Conservation (phyloP, 2,888 invertebrate genomes). For the Euplexia lucipara region DNA sequence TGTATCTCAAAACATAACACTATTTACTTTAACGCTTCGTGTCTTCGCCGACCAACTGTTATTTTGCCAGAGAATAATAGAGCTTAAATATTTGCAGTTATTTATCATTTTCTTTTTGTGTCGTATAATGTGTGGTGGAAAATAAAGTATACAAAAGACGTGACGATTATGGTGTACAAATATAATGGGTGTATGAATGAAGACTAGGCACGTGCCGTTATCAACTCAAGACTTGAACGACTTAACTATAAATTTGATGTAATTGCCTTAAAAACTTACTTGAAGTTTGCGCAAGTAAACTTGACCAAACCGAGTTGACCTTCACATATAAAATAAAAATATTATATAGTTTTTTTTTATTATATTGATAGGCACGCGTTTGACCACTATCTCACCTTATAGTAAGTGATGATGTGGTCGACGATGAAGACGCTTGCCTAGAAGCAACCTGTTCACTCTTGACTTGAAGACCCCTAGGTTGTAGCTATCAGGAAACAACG, state of each 20-base stretch:
- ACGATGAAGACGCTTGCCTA: no score
- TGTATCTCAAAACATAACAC: constrained; percentile 52
- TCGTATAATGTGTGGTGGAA: constrained; percentile 41
- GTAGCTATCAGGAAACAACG: no score
- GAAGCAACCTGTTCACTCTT: no score
- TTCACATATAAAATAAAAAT: not conserved
- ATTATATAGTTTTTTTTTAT: not conserved
- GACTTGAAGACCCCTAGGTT: no score
- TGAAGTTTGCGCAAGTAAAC: not conserved
- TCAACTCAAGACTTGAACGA: constrained; percentile 19
- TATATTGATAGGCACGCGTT: no score
- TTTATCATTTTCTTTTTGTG: constrained; percentile 58
- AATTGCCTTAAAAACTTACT: not conserved
- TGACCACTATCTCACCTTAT: no score
- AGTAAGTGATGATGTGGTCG: no score
- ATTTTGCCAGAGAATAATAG: constrained; percentile 55
- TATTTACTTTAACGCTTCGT: constrained; percentile 57
- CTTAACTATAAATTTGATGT: constrained; percentile 19
- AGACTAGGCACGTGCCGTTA: constrained; percentile 50
- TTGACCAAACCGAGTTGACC: not conserved
- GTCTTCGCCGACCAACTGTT: constrained; percentile 49
- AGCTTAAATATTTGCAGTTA: constrained; percentile 59
- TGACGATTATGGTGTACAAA: constrained; percentile 61
- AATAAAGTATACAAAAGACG: constrained; percentile 63
- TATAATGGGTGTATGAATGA: constrained; percentile 58